phyloP scores from a whole-genome alignment of 2,888 invertebrate species.

The Polydrusus pterygomalis region DNA sequence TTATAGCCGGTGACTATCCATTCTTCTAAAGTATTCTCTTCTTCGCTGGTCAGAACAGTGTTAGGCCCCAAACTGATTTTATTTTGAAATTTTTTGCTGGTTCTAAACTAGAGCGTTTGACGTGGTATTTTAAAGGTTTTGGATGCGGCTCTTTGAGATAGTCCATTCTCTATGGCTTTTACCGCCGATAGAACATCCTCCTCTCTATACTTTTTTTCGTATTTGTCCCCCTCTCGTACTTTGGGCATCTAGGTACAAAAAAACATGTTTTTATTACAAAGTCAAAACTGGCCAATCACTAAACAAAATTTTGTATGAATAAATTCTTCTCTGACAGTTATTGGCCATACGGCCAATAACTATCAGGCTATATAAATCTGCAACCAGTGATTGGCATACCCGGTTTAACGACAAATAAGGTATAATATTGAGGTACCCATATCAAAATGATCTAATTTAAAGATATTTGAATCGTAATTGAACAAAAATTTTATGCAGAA shows the following conservation, averaged over 20 bases:
- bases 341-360: constrained; percentile 5
- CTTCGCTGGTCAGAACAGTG: neutral
- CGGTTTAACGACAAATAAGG: neutral
- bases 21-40: constrained; percentile 1
- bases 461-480: neutral
- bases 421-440: neutral
- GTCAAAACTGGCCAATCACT: neutral
- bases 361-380: neutral
- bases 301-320: neutral
- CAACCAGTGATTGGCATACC: neutral
- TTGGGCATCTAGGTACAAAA: neutral
- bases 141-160: neutral
- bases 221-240: neutral
- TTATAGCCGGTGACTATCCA: neutral
- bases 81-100: neutral
- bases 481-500: neutral
- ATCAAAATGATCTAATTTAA: neutral
- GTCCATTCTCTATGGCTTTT: neutral
- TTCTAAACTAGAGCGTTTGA: neutral
- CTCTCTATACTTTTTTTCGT: neutral
- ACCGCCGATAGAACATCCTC: neutral
- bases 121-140: neutral
- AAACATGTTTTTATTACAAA: neutral
- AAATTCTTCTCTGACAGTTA: neutral
- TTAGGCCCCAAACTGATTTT: neutral